Percentiles rank a stretch among this genome's conserved stretches.
phyloP scores from a whole-genome alignment of 1,140 invertebrate genomes.

The Sipha flava region DNA sequence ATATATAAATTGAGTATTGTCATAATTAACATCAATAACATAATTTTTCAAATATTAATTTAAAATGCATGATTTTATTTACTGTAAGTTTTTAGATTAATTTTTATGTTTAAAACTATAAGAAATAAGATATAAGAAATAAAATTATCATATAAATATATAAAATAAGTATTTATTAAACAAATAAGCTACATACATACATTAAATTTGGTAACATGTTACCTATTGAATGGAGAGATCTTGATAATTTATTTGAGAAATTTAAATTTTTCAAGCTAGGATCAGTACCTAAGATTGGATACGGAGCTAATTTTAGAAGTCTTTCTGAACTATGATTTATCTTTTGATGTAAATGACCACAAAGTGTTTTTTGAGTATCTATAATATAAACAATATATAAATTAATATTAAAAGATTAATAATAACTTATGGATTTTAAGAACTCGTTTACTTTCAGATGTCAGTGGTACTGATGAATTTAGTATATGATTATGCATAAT shows the following conservation, averaged over 20 bases:
- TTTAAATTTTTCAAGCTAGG: background rate
- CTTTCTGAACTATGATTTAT: background rate
- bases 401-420: background rate
- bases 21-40: no score
- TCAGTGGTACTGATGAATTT: background rate
- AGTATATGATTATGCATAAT: background rate
- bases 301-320: background rate
- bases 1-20: background rate
- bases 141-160: no score
- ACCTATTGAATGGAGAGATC: background rate
- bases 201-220: background rate
- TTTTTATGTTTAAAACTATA: no score
- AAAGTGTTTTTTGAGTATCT: background rate
- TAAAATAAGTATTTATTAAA: no score
- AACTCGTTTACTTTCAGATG: background rate
- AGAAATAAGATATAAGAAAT: no score
- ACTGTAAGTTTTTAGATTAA: no score
- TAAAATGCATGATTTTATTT: no score
- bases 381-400: background rate
- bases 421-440: background rate
- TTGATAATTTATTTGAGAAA: background rate
- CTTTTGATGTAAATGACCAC: background rate
- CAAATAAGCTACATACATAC: no score
- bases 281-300: conserved; percentile 11
- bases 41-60: background rate